phyloP scores from a whole-genome alignment of 2,888 invertebrate species.

The Caenorhabditis imperialis region DNA sequence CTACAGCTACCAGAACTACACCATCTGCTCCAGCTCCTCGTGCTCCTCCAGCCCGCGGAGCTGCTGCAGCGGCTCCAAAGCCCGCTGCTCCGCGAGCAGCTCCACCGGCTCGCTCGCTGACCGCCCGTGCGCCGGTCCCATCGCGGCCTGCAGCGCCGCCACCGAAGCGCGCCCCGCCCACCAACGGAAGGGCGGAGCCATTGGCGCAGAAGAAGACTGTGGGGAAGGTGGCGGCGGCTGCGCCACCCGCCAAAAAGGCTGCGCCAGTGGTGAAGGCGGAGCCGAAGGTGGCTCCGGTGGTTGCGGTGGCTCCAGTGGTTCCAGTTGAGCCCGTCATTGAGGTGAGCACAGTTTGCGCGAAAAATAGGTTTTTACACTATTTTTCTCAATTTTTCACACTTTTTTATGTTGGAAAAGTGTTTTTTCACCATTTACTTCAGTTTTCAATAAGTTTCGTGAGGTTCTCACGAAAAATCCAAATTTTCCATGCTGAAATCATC shows the following conservation, averaged over 20 bases:
- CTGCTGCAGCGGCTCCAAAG: neutral
- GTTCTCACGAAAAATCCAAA: too few species aligned
- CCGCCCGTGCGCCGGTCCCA: constrained; percentile 4
- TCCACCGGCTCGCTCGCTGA: constrained; percentile 4
- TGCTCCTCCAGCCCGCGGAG: neutral
- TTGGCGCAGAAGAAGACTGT: constrained; percentile 35
- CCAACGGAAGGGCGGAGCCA: constrained; percentile 5
- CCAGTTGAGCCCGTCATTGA: too few species aligned
- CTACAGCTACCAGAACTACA: neutral
- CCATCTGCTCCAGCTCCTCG: neutral
- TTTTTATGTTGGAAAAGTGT: too few species aligned
- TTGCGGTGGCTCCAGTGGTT: constrained; percentile 7
- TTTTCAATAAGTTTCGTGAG: too few species aligned
- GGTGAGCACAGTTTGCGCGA: too few species aligned
- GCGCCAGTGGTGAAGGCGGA: too few species aligned
- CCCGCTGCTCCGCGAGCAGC: neutral
- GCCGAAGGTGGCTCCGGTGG: neutral
- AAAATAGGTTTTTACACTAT: too few species aligned
- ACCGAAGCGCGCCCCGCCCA: neutral
- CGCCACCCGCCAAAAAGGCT: constrained; percentile 17
- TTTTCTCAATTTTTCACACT: too few species aligned
- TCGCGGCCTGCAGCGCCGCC: neutral
- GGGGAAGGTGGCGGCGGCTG: constrained; percentile 39
- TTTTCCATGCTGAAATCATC: too few species aligned
- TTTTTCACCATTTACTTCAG: too few species aligned